phyloP scores from a whole-genome alignment of 2,888 invertebrate species.

The Agriopis aurantiaria region DNA sequence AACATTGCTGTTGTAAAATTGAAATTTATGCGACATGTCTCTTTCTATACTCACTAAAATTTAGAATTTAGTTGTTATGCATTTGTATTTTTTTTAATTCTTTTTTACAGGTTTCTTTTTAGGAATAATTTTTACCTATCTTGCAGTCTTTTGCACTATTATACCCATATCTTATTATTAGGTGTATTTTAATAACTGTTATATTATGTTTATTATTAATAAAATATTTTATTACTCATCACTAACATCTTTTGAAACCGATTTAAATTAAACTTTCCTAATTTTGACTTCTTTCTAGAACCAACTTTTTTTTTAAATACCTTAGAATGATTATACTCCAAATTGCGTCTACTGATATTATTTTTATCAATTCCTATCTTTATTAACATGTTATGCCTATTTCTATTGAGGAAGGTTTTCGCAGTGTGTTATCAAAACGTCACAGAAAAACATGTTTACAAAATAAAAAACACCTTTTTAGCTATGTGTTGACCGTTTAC shows the following conservation, averaged over 20 bases:
- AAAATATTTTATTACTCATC: no score
- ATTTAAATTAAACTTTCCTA: no score
- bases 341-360: slow-evolving; percentile 16
- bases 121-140: no score
- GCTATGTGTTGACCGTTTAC: slow-evolving; percentile 61
- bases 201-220: no score
- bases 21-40: background rate
- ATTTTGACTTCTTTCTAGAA: background rate
- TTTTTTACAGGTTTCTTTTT: no score
- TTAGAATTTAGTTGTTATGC: background rate
- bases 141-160: no score
- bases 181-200: no score
- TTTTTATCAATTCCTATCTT: slow-evolving; percentile 25
- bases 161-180: no score
- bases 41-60: background rate
- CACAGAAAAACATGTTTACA: slow-evolving; percentile 61
- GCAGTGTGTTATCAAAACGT: slow-evolving; percentile 43
- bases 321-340: background rate
- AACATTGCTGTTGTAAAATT: background rate
- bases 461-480: slow-evolving; percentile 56
- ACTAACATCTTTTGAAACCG: no score
- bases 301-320: background rate
- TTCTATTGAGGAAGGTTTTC: slow-evolving; percentile 38
- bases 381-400: slow-evolving; percentile 22
- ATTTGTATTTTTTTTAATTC: background rate